A percentile compares a stretch with the other conserved stretches of the same genome.
Conservation (phyloP, 2,113 vertebrate genomes). For the Tringa solitaria region DNA sequence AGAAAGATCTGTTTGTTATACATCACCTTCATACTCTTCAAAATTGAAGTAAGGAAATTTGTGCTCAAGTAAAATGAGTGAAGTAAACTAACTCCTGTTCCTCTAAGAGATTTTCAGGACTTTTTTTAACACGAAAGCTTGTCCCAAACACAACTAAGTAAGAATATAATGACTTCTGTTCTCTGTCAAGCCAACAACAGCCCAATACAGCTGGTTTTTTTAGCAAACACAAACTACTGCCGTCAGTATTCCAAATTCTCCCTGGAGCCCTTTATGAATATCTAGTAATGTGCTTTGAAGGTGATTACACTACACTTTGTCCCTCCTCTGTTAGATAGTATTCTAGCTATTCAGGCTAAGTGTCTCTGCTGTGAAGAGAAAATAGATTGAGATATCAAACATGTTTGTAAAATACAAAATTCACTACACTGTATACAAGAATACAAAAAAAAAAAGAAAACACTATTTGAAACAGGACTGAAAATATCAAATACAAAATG, state of each 20-base stretch:
- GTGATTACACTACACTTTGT: neutral
- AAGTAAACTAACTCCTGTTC: neutral
- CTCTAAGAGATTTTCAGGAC: neutral
- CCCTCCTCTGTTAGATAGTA: neutral
- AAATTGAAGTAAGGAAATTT: neutral
- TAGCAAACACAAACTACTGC: neutral
- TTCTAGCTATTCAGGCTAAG: neutral
- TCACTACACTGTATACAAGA: neutral
- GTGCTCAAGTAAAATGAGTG: neutral
- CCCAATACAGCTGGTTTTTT: neutral
- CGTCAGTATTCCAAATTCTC: neutral
- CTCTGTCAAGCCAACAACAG: neutral
- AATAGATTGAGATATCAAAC: constrained; percentile 24
- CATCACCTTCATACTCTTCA: neutral
- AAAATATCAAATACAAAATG: neutral
- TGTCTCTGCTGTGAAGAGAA: neutral
- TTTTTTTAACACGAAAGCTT: neutral
- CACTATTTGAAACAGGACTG: neutral
- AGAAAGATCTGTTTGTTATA: neutral
- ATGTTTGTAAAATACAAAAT: neutral
- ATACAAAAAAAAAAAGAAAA: neutral
- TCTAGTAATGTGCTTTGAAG: constrained; percentile 1
- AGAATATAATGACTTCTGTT: neutral
- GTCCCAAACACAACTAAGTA: neutral
- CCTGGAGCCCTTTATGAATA: constrained; percentile 1